Evolutionary conservation across 2,888 invertebrate species (phyloP).

Genomic region (Bellardia pandia): DNA sequence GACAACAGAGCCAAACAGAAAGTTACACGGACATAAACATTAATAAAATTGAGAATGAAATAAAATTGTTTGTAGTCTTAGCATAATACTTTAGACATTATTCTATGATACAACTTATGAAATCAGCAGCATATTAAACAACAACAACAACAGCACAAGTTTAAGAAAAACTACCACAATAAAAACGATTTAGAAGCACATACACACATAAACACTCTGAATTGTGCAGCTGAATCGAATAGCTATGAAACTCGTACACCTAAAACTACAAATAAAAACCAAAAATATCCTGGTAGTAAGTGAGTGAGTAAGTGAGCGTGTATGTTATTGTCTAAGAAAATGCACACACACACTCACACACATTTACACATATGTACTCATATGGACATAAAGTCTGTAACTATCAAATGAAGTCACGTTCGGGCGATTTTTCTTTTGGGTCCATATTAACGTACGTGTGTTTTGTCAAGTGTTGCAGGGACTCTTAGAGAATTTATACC

Average conservation of each 20-base stretch:
- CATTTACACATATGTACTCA: background rate
- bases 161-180: slow-evolving; percentile 5
- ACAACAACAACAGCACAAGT: slow-evolving; percentile 5
- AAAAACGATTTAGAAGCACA: slow-evolving; percentile 34
- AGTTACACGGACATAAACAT: background rate
- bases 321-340: background rate
- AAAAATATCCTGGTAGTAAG: background rate
- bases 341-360: background rate
- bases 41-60: background rate
- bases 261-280: background rate
- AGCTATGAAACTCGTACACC: background rate
- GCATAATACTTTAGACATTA: slow-evolving; percentile 26
- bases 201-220: background rate
- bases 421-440: slow-evolving; percentile 82
- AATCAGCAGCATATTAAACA: slow-evolving; percentile 36
- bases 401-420: slow-evolving; percentile 82
- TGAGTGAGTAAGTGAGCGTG: background rate
- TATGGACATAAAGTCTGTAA: slow-evolving; percentile 44
- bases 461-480: slow-evolving; percentile 60
- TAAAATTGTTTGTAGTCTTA: slow-evolving; percentile 7
- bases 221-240: slow-evolving; percentile 27
- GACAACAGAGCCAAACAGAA: background rate
- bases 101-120: slow-evolving; percentile 43
- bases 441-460: slow-evolving; percentile 82
- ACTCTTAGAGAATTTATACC: slow-evolving; percentile 8